A percentile compares a stretch with the other conserved stretches of the same genome.
Evolutionary conservation across 2,888 invertebrate genomes (phyloP).

Genomic region (Trachelus iudaicus): DNA sequence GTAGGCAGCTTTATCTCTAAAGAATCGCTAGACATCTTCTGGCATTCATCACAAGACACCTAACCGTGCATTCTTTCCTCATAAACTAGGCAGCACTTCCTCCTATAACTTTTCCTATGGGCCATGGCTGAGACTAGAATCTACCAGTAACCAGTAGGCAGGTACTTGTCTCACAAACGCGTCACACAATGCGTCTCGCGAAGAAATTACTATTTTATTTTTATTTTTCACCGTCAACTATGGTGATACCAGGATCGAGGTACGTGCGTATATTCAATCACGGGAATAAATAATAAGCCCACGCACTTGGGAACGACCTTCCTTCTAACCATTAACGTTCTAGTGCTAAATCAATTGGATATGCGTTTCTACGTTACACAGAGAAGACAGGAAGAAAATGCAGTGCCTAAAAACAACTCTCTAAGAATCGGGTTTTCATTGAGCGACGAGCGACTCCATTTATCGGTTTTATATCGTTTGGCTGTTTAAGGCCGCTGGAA

Average conservation of each 20-base stretch:
- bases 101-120: neutral
- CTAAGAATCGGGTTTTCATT: neutral
- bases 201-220: neutral
- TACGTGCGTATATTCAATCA: neutral
- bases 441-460: neutral
- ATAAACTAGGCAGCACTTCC: neutral
- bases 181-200: neutral
- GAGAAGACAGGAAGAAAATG: neutral
- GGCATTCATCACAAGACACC: constrained; percentile 6
- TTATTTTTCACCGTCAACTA: neutral
- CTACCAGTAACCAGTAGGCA: neutral
- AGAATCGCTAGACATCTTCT: constrained; percentile 10
- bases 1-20: constrained; percentile 8
- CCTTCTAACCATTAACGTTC: neutral
- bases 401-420: neutral
- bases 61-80: constrained; percentile 1
- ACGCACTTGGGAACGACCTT: neutral
- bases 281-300: neutral
- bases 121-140: neutral
- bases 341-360: neutral
- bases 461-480: neutral
- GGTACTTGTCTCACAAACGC: neutral
- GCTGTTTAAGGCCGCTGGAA: neutral
- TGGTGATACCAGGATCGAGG: neutral
- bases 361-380: neutral